Evolutionary conservation across 2,888 invertebrate species (phyloP).

Genomic region (Amiota communis): DNA sequence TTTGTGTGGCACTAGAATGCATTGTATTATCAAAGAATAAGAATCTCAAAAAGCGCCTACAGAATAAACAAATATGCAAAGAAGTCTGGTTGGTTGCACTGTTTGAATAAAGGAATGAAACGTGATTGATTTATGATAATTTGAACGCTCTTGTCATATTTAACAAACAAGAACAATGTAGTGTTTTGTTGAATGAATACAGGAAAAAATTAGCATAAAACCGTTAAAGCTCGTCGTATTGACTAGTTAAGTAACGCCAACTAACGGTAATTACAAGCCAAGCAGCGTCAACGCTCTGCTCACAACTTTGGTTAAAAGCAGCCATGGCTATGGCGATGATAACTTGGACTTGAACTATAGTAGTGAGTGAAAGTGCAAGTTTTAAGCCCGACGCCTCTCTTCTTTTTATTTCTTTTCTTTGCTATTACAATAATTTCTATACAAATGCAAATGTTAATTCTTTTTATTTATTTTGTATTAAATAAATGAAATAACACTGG

Average conservation of each 20-base stretch:
- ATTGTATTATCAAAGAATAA: not conserved
- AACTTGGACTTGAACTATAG: not conserved
- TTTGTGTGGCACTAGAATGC: too few relatives aligned
- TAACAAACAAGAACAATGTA: not conserved
- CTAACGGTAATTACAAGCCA: slow-evolving; percentile 18
- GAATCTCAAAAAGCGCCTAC: slow-evolving; percentile 5
- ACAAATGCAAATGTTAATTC: slow-evolving; percentile 18
- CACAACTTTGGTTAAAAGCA: not conserved
- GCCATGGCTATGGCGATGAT: not conserved
- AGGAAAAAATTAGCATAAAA: slow-evolving; percentile 22
- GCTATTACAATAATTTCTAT: not conserved
- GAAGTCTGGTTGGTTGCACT: not conserved
- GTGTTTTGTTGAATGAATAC: not conserved
- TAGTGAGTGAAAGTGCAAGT: slow-evolving; percentile 29
- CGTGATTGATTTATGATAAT: slow-evolving; percentile 23
- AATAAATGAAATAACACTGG: slow-evolving; percentile 14
- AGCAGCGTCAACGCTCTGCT: not conserved
- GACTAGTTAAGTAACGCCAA: not conserved
- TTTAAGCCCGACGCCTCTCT: not conserved
- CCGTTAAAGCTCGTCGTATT: slow-evolving; percentile 22
- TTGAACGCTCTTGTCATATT: slow-evolving; percentile 25
- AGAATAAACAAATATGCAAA: slow-evolving; percentile 17
- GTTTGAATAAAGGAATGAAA: slow-evolving; percentile 16
- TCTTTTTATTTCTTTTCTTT: not conserved
- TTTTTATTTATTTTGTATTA: slow-evolving; percentile 9